Conservation (phyloP, 2,888 invertebrate genomes). For the Drosophila rellima region DNA sequence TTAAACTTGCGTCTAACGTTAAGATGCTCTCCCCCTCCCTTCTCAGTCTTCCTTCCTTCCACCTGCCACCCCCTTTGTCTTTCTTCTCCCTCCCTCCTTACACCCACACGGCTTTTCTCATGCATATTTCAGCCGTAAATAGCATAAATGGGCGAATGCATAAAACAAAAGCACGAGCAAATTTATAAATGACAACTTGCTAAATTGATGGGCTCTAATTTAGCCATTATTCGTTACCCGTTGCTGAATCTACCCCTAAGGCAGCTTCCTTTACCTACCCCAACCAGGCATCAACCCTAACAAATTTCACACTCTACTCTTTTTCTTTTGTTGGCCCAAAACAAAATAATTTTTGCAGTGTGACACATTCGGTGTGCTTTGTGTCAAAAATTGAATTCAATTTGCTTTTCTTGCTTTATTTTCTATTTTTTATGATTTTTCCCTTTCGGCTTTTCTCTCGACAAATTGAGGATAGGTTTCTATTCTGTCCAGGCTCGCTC, state of each 20-base stretch:
- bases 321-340: constrained; percentile 23
- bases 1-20: constrained; percentile 53
- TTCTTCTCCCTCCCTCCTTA: background rate
- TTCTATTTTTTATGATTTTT: constrained; percentile 6
- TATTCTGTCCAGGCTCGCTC: constrained; percentile 31
- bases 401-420: constrained; percentile 29
- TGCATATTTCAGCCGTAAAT: constrained; percentile 63
- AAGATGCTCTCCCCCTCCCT: background rate
- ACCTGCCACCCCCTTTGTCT: background rate
- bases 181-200: constrained; percentile 74
- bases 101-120: constrained; percentile 19
- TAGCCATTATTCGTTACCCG: constrained; percentile 6
- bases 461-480: constrained; percentile 47
- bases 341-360: constrained; percentile 36
- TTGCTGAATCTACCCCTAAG: background rate
- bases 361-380: constrained; percentile 44
- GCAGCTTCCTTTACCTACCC: too few relatives aligned
- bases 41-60: background rate
- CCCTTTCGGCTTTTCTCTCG: constrained; percentile 3
- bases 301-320: background rate
- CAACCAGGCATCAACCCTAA: too few relatives aligned
- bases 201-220: constrained; percentile 63
- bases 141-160: constrained; percentile 53
- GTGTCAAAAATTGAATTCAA: constrained; percentile 60
- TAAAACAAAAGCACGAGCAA: constrained; percentile 67